These are phyloP conservation scores for Eolophus roseicapilla DNA, from an alignment of 2,113 vertebrate species.

Conservation along the genomic window DNA sequence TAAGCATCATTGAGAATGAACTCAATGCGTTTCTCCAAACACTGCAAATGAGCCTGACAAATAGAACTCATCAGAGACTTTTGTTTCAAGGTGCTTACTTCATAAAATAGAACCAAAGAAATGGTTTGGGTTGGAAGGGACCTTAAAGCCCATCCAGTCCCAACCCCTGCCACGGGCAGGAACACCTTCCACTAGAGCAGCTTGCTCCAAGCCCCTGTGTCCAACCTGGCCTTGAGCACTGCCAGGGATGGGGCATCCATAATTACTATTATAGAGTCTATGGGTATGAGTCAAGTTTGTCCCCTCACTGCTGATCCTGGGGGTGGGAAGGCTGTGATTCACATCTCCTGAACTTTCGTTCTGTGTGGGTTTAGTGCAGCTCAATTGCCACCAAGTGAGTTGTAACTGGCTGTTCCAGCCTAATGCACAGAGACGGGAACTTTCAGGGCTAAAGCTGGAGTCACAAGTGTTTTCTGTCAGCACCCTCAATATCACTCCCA, in stretches of 20 bases:
- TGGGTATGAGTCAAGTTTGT: not conserved
- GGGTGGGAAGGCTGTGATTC: not conserved
- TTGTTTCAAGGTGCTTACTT: not conserved
- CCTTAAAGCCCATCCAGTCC: not conserved
- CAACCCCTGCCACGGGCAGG: not conserved
- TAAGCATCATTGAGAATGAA: not conserved
- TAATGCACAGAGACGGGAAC: rapidly evolving
- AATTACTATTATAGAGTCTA: not conserved
- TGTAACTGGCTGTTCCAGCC: not conserved
- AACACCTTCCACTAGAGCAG: not conserved
- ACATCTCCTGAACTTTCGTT: not conserved
- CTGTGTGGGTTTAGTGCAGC: not conserved
- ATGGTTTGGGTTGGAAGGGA: not conserved
- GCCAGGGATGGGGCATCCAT: not conserved
- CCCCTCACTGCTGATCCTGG: not conserved
- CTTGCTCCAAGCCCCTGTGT: not conserved
- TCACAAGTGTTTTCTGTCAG: not conserved
- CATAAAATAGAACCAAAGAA: not conserved
- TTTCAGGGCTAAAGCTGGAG: not conserved
- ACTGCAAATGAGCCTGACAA: not conserved
- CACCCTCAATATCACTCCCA: not conserved
- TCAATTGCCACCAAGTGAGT: not conserved
- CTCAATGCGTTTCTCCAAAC: not conserved
- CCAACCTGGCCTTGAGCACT: not conserved
- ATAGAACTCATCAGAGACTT: not conserved